A percentile compares a stretch with the other conserved stretches of the same genome.
Evolutionary conservation across 2,888 invertebrate genomes (phyloP).

Genomic region (Drosophila neoperkinsi): DNA sequence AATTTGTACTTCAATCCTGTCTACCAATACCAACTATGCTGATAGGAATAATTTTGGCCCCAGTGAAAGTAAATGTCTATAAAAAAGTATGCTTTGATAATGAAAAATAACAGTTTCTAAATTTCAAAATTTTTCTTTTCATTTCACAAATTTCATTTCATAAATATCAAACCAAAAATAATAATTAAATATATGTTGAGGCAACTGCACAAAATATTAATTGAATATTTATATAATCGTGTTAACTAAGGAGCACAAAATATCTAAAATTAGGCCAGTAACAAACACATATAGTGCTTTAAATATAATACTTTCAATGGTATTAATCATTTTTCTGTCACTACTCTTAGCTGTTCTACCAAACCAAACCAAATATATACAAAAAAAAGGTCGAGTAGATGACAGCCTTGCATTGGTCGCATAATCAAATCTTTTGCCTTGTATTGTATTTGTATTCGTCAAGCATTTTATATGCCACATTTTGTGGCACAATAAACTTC

Average conservation of each 20-base stretch:
- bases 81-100: slow-evolving; percentile 38
- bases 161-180: slow-evolving; percentile 11
- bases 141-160: too few relatives aligned
- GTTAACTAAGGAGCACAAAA: neutral
- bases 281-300: neutral
- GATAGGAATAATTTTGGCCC: slow-evolving; percentile 42
- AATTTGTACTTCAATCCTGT: slow-evolving; percentile 13
- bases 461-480: slow-evolving; percentile 32
- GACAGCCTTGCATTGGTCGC: slow-evolving; percentile 27
- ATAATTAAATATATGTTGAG: neutral
- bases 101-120: neutral
- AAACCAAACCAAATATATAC: slow-evolving; percentile 14
- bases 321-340: neutral
- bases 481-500: slow-evolving; percentile 42
- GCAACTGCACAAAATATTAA: neutral
- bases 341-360: neutral
- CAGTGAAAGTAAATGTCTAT: slow-evolving; percentile 28
- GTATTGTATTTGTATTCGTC: slow-evolving; percentile 1
- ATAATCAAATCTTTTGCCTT: slow-evolving; percentile 26
- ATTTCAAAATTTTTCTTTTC: neutral
- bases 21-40: slow-evolving; percentile 50
- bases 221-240: neutral
- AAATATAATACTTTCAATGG: neutral
- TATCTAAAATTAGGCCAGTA: neutral
- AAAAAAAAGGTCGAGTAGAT: slow-evolving; percentile 29